Base-by-base conservation (phyloP, 2,113 vertebrate genomes). In the Vulpes ferrilata region DNA sequence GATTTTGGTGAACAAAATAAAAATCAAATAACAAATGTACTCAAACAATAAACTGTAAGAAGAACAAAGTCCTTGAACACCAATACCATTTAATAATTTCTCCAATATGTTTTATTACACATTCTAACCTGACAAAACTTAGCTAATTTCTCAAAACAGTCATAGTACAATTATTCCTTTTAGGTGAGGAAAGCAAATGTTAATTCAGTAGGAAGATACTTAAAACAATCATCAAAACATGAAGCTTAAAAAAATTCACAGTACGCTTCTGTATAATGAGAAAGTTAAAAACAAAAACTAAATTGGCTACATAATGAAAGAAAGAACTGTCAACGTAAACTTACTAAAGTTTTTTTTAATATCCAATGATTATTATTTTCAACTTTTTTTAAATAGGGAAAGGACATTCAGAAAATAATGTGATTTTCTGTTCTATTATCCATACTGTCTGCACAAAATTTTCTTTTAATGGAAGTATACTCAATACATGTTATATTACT, bases 11-110 rank as follows among this genome's bases (percentile, higher is more conserved):
- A 7, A 92, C n/a, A 95, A 96, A 94, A 90, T 85, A 96, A 81
- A 93, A 86, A 71, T 71, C 35, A 97, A 97, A 93, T 43, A 84
- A 93, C 32, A 95, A 96, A 97, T 60, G 59, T 76, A 94, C 81
- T 93, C 38, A 92, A 88, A 86, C 1, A 95, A 64, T 43, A 88
- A 81, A 51, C 5, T 78, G 0, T 90, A 90, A 88, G 7, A 74
- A 51, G 6, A 81, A 91, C 85, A 95, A 87, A 74, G 3, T 73
- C 79, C 20, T 25, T 88, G 11, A 76, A 96, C 1, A 85, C 20
- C 30, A 90, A 32, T 65, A 91, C 43, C 0, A 81, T 62, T 92
- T 94, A 94, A 85, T 73, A 95, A 81, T 93, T 89, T 76, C 48
- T 93, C 90, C 30, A 65, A 93, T 86, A 88, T 76, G 95, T 79